Percentiles rank a stretch among this genome's conserved stretches.
These are phyloP conservation scores for Mirounga angustirostris DNA, from an alignment of 2,113 vertebrate genomes.

Conservation along the genomic window DNA sequence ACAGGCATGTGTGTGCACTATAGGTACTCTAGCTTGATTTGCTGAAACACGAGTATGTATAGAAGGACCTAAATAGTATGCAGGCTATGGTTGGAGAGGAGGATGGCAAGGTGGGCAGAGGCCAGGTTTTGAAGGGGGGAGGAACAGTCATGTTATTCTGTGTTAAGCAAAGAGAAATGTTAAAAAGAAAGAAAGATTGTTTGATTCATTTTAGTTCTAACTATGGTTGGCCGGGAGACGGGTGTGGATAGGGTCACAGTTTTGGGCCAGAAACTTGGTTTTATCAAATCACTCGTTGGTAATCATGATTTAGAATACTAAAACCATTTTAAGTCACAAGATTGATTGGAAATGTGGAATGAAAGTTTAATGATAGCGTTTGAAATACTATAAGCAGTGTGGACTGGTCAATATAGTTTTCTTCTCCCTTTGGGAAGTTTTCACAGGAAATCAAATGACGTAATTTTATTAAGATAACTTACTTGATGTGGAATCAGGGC, in stretches of 20 bases:
- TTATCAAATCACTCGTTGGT: background rate
- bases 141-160: background rate
- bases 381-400: background rate
- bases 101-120: background rate
- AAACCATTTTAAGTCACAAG: background rate
- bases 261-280: background rate
- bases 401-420: background rate
- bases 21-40: background rate
- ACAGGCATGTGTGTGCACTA: background rate
- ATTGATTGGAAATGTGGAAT: constrained; percentile 13
- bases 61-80: background rate
- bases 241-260: background rate
- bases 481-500: background rate
- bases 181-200: background rate
- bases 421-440: background rate
- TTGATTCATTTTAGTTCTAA: background rate
- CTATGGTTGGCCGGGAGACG: background rate
- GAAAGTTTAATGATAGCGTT: background rate
- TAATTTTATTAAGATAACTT: background rate
- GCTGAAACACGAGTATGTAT: background rate
- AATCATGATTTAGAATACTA: background rate
- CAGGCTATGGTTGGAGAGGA: background rate
- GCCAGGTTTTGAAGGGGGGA: background rate
- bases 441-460: background rate
- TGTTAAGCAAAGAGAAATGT: background rate